Conservation (phyloP, 2,113 vertebrate species). For the Peromyscus polionotus region DNA sequence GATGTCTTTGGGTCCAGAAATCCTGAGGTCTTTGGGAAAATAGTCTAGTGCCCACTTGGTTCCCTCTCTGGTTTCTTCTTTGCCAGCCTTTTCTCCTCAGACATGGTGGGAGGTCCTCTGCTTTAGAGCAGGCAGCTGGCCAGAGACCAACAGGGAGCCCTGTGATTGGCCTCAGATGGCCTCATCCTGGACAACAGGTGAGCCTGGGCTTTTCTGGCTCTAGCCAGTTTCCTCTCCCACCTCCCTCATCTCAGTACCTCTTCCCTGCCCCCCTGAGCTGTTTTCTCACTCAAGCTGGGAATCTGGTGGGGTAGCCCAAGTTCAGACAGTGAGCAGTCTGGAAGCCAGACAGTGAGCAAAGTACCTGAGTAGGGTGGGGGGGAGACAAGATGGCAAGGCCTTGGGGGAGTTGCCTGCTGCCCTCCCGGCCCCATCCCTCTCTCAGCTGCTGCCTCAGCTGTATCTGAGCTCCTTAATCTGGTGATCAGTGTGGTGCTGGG, state of each 20-base stretch:
- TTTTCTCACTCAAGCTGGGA: not conserved
- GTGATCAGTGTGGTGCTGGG: conserved; percentile 93
- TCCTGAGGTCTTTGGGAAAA: not conserved
- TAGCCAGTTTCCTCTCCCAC: not conserved
- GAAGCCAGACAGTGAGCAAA: not conserved
- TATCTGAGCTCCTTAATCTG: conserved; percentile 94
- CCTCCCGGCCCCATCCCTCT: not conserved
- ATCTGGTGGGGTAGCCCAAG: not conserved
- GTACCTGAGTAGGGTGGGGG: not conserved
- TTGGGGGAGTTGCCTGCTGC: not conserved
- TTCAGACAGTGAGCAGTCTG: not conserved
- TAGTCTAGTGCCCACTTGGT: not conserved
- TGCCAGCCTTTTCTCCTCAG: not conserved
- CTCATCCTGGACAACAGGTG: not conserved
- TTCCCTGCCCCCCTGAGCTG: not conserved
- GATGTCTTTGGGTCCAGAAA: not conserved
- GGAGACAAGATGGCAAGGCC: not conserved
- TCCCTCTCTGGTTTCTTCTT: not conserved
- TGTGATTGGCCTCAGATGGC: not conserved
- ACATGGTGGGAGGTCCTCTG: not conserved
- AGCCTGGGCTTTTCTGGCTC: not conserved
- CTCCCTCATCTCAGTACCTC: not conserved
- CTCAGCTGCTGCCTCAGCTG: conserved; percentile 88
- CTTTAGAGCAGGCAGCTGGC: not conserved
- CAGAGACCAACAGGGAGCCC: not conserved